Evolutionary conservation across 2,113 vertebrate species (phyloP), one percentile per base, ranked within the genome.

Genomic region (Tupaia chinensis): DNA sequence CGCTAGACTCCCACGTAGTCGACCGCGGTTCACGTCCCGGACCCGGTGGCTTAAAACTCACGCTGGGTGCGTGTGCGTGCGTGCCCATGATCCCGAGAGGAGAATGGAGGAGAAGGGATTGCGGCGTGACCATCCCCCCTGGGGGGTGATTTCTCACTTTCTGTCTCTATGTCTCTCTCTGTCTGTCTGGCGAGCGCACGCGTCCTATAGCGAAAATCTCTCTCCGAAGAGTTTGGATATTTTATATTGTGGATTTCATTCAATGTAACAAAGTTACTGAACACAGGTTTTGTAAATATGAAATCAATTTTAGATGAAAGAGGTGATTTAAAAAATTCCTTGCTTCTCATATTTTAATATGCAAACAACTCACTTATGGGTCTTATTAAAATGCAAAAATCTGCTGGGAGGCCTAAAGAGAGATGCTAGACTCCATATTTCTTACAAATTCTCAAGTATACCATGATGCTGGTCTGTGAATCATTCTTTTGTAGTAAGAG

Each of bases 181-280:
- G 32, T 32, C 32, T 32, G 32, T 32, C 32, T 32, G 32, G 32
- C 32, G 32, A 32, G 32, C 32, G 32, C 32, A 32, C 32, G 32
- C 32, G 32, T 2, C 32, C 32, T 32, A 32, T 32, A 32, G 32
- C 32, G 32, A 32, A 32, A 32, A 32, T 32, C n/a, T n/a, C n/a
- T n/a, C n/a, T n/a, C n/a, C n/a, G n/a, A n/a, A n/a, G 70, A 89
- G 61, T 1, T 65, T 22, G 69, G 88, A 85, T 11, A n/a, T 87
- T 91, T 93, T 32, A n/a, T 54, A 34, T 1, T 91, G 70, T 68
- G 77, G 80, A 92, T 92, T 84, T 87, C 25, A 95, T 72, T 95
- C 84, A 73, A 12, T 80, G 2, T 83, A 87, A 81, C 61, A 82
- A 73, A 82, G 32, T 88, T 82, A 84, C 25, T 84, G 34, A 83